Evolutionary conservation across 1,140 invertebrate genomes (phyloP).

Genomic region (Rhagoletis pomonella): DNA sequence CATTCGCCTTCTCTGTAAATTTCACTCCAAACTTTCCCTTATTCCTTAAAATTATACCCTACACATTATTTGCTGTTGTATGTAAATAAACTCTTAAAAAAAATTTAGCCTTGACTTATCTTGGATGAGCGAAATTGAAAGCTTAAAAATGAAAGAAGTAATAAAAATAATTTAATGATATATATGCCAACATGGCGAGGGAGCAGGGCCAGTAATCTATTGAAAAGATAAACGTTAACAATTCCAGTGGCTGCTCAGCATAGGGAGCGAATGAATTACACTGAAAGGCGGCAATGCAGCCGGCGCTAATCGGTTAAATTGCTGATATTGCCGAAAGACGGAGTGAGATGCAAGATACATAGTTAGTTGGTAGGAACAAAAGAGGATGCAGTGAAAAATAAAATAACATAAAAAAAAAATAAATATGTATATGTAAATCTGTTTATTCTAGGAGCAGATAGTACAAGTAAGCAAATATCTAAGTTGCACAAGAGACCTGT

Average conservation of each 20-base stretch:
- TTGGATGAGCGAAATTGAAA: slow-evolving; percentile 17
- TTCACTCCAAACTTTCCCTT: too few relatives aligned
- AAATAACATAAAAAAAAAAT: too few relatives aligned
- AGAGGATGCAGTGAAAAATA: neutral
- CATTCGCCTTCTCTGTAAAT: too few relatives aligned
- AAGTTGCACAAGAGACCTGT: neutral
- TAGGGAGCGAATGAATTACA: slow-evolving; percentile 13
- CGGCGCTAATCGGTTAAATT: neutral
- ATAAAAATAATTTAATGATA: slow-evolving; percentile 34
- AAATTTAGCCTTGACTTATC: neutral
- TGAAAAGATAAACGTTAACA: neutral
- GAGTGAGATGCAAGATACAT: neutral
- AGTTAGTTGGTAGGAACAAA: neutral
- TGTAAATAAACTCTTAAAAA: neutral
- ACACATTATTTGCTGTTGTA: too few relatives aligned
- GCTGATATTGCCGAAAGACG: neutral
- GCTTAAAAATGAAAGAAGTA: slow-evolving; percentile 11
- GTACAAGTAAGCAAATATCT: slow-evolving; percentile 11
- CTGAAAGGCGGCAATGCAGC: neutral
- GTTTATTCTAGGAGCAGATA: neutral
- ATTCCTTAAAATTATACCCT: too few relatives aligned
- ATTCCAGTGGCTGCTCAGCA: neutral
- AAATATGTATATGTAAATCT: neutral
- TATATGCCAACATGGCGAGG: neutral
- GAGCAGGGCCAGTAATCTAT: neutral